Percentiles rank a stretch among this genome's conserved stretches.
Evolutionary conservation across 2,113 vertebrate genomes (phyloP).

Genomic region (Aspidoscelis tigris): DNA sequence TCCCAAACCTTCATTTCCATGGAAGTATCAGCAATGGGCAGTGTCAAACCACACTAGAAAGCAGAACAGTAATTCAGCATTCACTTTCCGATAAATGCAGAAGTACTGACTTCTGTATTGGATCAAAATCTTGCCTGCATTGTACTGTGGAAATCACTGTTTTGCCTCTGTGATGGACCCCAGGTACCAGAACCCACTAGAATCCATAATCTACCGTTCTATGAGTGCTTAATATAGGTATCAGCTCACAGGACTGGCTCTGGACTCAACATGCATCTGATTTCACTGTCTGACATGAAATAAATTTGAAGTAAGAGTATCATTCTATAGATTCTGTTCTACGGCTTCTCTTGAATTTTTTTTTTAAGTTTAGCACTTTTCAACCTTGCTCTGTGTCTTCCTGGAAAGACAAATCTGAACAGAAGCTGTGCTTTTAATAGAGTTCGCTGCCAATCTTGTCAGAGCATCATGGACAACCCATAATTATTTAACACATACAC

Average conservation of each 20-base stretch:
- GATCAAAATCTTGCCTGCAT: too few species aligned
- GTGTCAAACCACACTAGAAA: too few species aligned
- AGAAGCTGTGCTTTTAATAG: slow-evolving; percentile 45
- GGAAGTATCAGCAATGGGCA: too few species aligned
- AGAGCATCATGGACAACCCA: slow-evolving; percentile 47
- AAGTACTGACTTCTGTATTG: too few species aligned
- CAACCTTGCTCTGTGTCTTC: slow-evolving; percentile 9
- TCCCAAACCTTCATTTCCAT: neutral
- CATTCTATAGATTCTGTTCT: slow-evolving; percentile 8
- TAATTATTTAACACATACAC: slow-evolving; percentile 52
- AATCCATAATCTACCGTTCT: too few species aligned
- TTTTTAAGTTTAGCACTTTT: slow-evolving; percentile 8
- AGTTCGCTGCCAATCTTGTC: slow-evolving; percentile 49
- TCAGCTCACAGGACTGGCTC: too few species aligned
- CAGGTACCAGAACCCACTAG: too few species aligned
- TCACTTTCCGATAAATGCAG: too few species aligned
- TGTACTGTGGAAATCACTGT: too few species aligned
- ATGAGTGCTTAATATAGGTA: too few species aligned
- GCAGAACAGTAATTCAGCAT: too few species aligned
- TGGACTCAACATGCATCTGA: neutral
- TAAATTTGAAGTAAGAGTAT: neutral
- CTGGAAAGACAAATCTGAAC: slow-evolving; percentile 31
- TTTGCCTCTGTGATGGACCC: too few species aligned
- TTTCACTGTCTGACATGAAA: neutral
- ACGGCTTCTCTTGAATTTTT: neutral